Evolutionary conservation across 2,888 invertebrate species (phyloP), one percentile per base, ranked within the genome.

Genomic region (Gastracanthus pulcherrimus): DNA sequence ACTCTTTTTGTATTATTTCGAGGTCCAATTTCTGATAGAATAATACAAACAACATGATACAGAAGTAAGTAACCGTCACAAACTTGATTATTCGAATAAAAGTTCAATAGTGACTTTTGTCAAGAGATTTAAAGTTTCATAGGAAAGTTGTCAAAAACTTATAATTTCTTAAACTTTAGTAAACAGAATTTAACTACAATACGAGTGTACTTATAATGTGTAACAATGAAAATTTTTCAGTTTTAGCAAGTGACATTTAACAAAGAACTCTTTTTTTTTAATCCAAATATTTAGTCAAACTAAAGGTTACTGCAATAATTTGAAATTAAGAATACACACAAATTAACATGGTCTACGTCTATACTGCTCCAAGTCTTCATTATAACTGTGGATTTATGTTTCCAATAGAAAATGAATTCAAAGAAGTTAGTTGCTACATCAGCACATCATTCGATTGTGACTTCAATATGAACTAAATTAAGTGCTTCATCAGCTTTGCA

Each of bases 401-500:
- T 58, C 41, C 23, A 71, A 55, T 55, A 55, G 26, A 26, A 58
- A 38, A 72, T 38, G 41, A 38, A 72, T 29, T 38, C 13, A 60
- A 60, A 60, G 72, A 70, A 41, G 31, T 72, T 60, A 60, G 9
- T 60, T 60, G 38, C 60, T 60, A 11, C n/a, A 72, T 72, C 26
- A 38, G 29, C 41, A 41, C 29, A 36, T 60, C n/a, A 29, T 11
- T 60, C 16, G 29, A 29, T 55, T 41, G 41, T 60, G 19, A 26
- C 29, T 62, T 45, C 38, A 60, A 60, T 60, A 41, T 41, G 11
- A 72, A 60, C 31, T 58, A 60, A 72, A 72, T 31, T 34, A 55
- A 55, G 13, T 72, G 58, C 58, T 71, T 58, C 26, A 71, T 58
- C n/a, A 71, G 41, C 58, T 71, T 58, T 38, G 16, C n/a, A 71